Conservation (phyloP, 92 coral and sea anemone species). For the Bergia puertoricense region DNA sequence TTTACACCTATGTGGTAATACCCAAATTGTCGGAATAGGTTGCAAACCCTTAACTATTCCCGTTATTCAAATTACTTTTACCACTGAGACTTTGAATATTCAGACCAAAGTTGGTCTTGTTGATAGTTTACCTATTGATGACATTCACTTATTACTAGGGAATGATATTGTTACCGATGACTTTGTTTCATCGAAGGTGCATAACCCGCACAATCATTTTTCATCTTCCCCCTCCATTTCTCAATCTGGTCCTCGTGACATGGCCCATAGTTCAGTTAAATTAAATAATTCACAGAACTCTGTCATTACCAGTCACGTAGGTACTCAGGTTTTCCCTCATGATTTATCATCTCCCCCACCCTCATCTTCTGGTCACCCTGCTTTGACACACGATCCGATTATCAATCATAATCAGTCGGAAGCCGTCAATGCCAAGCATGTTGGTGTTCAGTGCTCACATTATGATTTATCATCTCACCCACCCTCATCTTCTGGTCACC, state of each 20-base stretch:
- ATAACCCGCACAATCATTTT: conserved; percentile 18
- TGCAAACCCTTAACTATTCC: conserved; percentile 18
- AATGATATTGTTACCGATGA: conserved; percentile 17
- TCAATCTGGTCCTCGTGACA: conserved; percentile 20
- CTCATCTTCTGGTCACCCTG: conserved; percentile 19
- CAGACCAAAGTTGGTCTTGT: conserved; percentile 19
- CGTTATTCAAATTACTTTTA: conserved; percentile 16
- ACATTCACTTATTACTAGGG: conserved; percentile 18
- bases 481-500: too few relatives aligned
- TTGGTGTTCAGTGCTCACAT: conserved; percentile 15
- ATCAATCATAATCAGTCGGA: conserved; percentile 3
- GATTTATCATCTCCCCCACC: conserved; percentile 9
- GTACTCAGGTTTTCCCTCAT: conserved; percentile 19
- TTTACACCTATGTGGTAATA: conserved; percentile 17
- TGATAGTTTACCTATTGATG: conserved; percentile 17
- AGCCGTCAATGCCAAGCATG: conserved; percentile 19
- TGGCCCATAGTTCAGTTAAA: conserved; percentile 18
- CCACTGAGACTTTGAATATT: conserved; percentile 18
- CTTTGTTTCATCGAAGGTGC: conserved; percentile 19
- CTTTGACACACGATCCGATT: conserved; percentile 18
- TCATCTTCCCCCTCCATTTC: conserved; percentile 20
- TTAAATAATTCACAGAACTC: conserved; percentile 17
- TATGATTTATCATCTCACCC: conserved; percentile 11
- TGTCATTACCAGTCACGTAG: conserved; percentile 19
- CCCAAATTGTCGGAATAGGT: conserved; percentile 19